A percentile compares a stretch with the other conserved stretches of the same genome.
phyloP scores from a whole-genome alignment of 2,113 vertebrate species.

The Etia nguti region DNA sequence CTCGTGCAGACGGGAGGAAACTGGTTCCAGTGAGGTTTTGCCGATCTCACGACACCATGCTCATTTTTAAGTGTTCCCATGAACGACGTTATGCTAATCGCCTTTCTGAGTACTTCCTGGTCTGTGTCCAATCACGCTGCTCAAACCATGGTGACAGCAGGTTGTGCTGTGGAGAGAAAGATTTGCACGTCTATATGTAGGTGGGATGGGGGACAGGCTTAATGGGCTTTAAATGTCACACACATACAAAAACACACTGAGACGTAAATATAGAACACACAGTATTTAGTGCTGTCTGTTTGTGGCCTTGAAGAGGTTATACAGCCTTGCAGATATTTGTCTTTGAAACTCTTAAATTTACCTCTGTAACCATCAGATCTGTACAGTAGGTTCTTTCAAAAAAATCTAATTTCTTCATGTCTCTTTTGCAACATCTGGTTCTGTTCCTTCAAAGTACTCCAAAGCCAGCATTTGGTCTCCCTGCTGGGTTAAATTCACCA shows the following conservation, averaged over 20 bases:
- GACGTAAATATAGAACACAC: not conserved
- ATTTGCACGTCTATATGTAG: constrained; percentile 1
- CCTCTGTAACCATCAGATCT: not conserved
- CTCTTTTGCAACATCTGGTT: constrained; percentile 36
- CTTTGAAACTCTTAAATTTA: not conserved
- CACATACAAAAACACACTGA: not conserved
- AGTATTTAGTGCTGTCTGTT: not conserved
- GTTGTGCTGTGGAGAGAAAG: not conserved
- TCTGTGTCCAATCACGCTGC: constrained; percentile 27
- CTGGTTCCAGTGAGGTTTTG: constrained; percentile 14
- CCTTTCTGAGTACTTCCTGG: constrained; percentile 16
- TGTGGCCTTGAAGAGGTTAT: not conserved
- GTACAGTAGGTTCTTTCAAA: constrained; percentile 23
- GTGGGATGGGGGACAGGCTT: constrained; percentile 12
- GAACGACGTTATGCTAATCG: constrained; percentile 36
- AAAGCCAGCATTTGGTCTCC: constrained; percentile 1
- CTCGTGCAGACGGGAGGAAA: not conserved
- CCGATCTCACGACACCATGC: constrained; percentile 14
- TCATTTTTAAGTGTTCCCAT: constrained; percentile 11
- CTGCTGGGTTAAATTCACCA: constrained; percentile 37
- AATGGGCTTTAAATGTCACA: constrained; percentile 27
- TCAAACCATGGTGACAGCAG: constrained; percentile 6
- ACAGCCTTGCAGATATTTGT: not conserved
- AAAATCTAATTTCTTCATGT: not conserved
- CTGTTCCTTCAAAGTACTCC: constrained; percentile 4